phyloP scores from a whole-genome alignment of 2,888 invertebrate genomes.

The Coenonympha arcania region DNA sequence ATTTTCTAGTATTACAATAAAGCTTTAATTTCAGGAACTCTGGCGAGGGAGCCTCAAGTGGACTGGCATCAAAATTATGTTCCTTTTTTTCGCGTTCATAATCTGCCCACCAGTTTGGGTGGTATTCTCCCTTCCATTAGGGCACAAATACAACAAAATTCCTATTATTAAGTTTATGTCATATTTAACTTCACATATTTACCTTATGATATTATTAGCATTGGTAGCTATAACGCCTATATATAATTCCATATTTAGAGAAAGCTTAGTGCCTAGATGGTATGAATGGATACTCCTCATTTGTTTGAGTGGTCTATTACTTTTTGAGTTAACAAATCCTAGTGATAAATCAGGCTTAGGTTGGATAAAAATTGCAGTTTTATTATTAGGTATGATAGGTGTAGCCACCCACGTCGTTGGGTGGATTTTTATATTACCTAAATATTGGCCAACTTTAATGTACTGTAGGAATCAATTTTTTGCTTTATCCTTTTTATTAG shows the following conservation, averaged over 20 bases:
- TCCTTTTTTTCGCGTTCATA: constrained; percentile 93
- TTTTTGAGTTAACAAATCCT: constrained; percentile 97
- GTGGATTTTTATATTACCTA: constrained; percentile 78
- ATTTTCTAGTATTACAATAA: constrained; percentile 15
- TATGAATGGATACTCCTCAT: constrained; percentile 96
- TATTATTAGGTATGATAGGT: constrained; percentile 91
- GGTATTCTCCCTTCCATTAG: constrained; percentile 93
- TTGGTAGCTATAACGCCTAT: constrained; percentile 92
- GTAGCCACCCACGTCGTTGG: constrained; percentile 92
- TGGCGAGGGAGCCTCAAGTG: constrained; percentile 98
- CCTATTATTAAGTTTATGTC: constrained; percentile 99
- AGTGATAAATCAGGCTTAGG: constrained; percentile 98
- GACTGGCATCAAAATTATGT: constrained; percentile 95
- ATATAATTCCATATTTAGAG: constrained; percentile 83
- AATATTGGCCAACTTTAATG: constrained; percentile 88
- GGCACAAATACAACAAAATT: constrained; percentile 96
- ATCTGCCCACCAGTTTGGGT: constrained; percentile 97
- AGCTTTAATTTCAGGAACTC: constrained; percentile 81
- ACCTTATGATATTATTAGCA: constrained; percentile 93
- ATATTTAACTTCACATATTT: constrained; percentile 98
- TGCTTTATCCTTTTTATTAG: constrained; percentile 93
- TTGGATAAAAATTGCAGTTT: constrained; percentile 91
- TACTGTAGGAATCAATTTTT: constrained; percentile 98
- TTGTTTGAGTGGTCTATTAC: constrained; percentile 94
- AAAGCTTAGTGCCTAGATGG: constrained; percentile 90